These are phyloP conservation scores for Aphis gossypii DNA, from an alignment of 1,140 invertebrate species.

Conservation along the genomic window DNA sequence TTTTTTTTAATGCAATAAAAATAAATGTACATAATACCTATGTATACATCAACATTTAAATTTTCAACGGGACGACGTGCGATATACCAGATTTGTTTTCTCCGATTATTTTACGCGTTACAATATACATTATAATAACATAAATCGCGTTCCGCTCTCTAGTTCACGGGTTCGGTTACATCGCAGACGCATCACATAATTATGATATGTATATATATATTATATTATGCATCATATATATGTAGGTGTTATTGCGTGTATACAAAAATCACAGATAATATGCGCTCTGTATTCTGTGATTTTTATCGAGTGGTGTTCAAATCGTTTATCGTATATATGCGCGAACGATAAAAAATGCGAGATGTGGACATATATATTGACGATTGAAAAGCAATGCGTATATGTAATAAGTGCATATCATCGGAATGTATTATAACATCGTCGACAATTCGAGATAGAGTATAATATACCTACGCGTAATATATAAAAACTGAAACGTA, in stretches of 20 bases:
- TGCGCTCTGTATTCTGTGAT: background rate
- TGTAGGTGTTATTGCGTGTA: background rate
- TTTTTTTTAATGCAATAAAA: background rate
- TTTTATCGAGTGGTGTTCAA: background rate
- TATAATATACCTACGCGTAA: background rate
- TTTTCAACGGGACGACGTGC: background rate
- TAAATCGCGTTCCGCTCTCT: constrained; percentile 3
- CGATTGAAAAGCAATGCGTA: background rate
- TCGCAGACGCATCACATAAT: background rate
- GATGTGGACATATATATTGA: background rate
- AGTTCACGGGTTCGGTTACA: background rate
- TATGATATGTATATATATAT: background rate
- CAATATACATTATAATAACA: background rate
- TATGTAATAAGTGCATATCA: background rate
- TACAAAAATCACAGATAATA: background rate
- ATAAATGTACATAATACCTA: background rate
- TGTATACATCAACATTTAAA: background rate
- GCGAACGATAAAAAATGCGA: background rate
- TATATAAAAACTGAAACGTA: background rate
- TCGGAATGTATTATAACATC: background rate
- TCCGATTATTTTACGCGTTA: background rate
- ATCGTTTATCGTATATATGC: background rate
- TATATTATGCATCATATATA: background rate
- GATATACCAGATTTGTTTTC: background rate
- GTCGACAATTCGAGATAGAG: background rate